Evolutionary conservation across 2,113 vertebrate species (phyloP).

Genomic region (Bucco capensis): DNA sequence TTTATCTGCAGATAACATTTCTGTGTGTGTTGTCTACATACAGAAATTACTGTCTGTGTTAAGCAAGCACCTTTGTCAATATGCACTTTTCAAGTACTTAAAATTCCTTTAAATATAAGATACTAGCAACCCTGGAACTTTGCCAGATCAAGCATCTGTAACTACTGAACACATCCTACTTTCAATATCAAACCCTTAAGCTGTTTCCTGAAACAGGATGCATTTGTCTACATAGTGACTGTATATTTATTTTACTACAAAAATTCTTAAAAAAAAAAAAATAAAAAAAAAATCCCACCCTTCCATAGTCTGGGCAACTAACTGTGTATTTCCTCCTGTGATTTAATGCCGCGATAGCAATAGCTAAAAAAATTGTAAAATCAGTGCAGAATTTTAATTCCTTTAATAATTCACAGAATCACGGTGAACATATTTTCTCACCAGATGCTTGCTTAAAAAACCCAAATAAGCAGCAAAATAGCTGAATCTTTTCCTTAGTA

Average conservation of each 20-base stretch:
- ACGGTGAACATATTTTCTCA: neutral
- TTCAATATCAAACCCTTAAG: slow-evolving; percentile 2
- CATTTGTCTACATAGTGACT: slow-evolving; percentile 29
- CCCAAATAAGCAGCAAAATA: neutral
- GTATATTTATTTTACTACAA: slow-evolving; percentile 12
- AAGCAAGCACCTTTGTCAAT: neutral
- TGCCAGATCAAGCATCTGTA: slow-evolving; percentile 27
- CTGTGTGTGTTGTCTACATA: neutral
- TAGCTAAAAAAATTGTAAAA: neutral
- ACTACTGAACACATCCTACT: neutral
- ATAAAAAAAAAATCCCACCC: neutral
- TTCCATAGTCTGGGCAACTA: neutral
- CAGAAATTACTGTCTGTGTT: neutral
- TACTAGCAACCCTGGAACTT: neutral
- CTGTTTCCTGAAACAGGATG: slow-evolving; percentile 51
- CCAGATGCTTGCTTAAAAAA: neutral
- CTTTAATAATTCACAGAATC: neutral
- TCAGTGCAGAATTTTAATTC: neutral
- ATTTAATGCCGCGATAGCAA: neutral
- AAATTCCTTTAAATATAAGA: neutral
- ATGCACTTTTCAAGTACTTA: neutral
- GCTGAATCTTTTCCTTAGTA: neutral
- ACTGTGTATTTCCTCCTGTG: neutral
- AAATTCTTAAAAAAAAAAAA: neutral
- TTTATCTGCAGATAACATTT: neutral